Conservation (phyloP, 2,888 invertebrate genomes). For the Drosophila vallismaia region DNA sequence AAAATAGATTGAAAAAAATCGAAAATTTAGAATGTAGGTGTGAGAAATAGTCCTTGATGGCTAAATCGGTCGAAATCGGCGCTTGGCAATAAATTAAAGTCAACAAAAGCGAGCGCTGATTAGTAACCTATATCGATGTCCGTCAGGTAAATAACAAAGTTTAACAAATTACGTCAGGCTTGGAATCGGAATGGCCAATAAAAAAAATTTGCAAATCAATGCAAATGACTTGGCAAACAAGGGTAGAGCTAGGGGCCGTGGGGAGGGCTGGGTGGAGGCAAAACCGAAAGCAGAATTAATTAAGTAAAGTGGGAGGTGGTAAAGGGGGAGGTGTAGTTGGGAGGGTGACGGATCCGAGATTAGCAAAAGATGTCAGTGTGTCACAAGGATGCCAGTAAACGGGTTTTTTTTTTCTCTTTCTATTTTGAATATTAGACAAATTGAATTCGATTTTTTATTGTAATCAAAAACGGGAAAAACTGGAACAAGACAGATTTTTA, state of each 20-base stretch:
- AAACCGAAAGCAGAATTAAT: slow-evolving; percentile 73
- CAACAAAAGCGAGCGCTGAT: slow-evolving; percentile 57
- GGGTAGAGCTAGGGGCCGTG: slow-evolving; percentile 1
- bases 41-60: slow-evolving; percentile 14
- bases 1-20: neutral
- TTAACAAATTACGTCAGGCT: slow-evolving; percentile 65
- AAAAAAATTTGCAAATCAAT: slow-evolving; percentile 71
- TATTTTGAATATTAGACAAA: slow-evolving; percentile 70
- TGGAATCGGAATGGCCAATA: slow-evolving; percentile 35
- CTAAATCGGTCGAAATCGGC: neutral
- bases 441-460: slow-evolving; percentile 44
- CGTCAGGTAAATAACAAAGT: slow-evolving; percentile 65
- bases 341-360: slow-evolving; percentile 8
- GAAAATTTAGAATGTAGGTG: too few species aligned
- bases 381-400: slow-evolving; percentile 72
- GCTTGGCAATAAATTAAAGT: slow-evolving; percentile 34
- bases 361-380: slow-evolving; percentile 76
- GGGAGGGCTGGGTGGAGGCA: neutral
- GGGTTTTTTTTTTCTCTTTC: slow-evolving; percentile 49
- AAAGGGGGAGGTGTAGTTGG: neutral
- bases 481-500: slow-evolving; percentile 34
- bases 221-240: slow-evolving; percentile 64
- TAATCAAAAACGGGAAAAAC: slow-evolving; percentile 66
- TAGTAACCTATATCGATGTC: slow-evolving; percentile 56
- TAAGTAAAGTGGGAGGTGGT: slow-evolving; percentile 54